Evolutionary conservation across 2,888 invertebrate species (phyloP).

Genomic region (Onchidella celtica): DNA sequence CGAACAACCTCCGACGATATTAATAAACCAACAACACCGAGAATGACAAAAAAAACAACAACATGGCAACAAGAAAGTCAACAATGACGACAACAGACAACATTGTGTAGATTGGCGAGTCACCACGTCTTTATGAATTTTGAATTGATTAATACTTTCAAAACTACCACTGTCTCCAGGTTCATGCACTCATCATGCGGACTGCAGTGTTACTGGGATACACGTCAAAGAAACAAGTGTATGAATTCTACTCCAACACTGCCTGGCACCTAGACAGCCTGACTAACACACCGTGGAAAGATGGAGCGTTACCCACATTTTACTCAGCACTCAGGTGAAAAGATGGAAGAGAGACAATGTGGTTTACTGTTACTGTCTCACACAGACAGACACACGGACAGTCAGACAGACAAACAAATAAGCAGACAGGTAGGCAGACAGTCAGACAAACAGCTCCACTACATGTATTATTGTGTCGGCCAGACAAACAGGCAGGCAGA

Average conservation of each 20-base stretch:
- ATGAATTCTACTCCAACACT: background rate
- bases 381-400: no score
- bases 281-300: background rate
- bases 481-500: background rate
- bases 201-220: background rate
- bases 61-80: background rate
- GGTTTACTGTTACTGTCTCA: no score
- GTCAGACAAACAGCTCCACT: background rate
- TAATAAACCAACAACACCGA: no score
- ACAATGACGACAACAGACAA: background rate
- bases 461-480: no score
- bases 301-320: no score
- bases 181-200: background rate
- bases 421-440: background rate
- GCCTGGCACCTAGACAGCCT: background rate
- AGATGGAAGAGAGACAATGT: no score
- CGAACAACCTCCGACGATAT: no score
- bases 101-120: no score
- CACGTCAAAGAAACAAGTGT: background rate
- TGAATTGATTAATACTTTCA: no score
- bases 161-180: background rate
- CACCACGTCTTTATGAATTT: no score
- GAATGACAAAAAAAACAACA: background rate
- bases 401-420: background rate
- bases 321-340: no score